Percentiles rank a stretch among this genome's conserved stretches.
Conservation (phyloP, 2,113 vertebrate species). For the Chloroceryle aenea region DNA sequence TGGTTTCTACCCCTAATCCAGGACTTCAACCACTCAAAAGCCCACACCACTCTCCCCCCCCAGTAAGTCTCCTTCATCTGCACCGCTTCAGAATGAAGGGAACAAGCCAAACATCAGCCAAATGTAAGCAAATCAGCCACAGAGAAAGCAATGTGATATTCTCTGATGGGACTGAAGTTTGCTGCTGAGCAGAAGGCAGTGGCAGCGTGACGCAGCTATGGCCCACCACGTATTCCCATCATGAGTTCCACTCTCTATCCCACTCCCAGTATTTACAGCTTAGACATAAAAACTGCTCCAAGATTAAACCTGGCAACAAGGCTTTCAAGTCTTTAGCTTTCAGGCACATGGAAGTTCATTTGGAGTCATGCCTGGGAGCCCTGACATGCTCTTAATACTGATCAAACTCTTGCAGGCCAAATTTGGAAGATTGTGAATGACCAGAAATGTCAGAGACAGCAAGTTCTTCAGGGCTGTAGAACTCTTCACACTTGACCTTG, state of each 20-base stretch:
- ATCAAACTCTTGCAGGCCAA: background rate
- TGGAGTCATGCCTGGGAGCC: background rate
- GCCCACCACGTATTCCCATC: background rate
- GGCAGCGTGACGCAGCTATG: background rate
- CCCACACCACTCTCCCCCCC: rapidly evolving
- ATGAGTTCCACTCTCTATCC: background rate
- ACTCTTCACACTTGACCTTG: background rate
- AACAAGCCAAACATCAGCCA: background rate
- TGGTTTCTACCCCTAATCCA: background rate
- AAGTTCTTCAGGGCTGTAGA: background rate
- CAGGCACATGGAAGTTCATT: background rate
- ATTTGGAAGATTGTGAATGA: background rate
- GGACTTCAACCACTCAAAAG: background rate
- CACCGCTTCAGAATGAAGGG: background rate
- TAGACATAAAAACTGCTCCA: background rate
- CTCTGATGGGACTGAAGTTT: background rate
- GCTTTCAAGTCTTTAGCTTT: background rate
- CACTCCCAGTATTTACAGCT: background rate
- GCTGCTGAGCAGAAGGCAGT: background rate
- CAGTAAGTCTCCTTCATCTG: rapidly evolving
- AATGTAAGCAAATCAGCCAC: background rate
- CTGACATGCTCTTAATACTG: background rate
- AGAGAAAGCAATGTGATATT: background rate
- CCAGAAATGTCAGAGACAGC: background rate
- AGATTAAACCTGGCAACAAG: background rate